Evolutionary conservation across 2,113 vertebrate genomes (phyloP).

Genomic region (Chloropsis hardwickii): DNA sequence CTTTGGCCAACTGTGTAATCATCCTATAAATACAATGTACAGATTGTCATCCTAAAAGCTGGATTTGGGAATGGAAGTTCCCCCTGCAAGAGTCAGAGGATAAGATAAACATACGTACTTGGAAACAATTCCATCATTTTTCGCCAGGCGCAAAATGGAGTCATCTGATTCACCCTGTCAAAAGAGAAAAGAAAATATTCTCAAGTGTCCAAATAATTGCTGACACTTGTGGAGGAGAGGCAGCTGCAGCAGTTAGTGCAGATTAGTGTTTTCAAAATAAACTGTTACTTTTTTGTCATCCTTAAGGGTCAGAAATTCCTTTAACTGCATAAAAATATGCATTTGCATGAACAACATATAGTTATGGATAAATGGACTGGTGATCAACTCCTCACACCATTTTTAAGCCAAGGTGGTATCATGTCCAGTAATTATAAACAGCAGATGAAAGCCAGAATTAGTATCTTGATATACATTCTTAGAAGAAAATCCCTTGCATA

Average conservation of each 20-base stretch:
- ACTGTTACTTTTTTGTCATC: background rate
- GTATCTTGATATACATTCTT: background rate
- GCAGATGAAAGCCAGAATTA: background rate
- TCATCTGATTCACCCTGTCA: conserved; percentile 89
- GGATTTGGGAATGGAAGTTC: background rate
- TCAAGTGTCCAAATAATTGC: background rate
- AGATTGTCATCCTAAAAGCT: background rate
- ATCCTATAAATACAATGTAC: background rate
- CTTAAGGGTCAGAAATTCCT: background rate
- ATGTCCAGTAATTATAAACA: background rate
- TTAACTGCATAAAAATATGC: background rate
- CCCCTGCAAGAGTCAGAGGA: background rate
- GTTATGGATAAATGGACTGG: background rate
- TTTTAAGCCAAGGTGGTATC: background rate
- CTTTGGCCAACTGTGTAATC: background rate
- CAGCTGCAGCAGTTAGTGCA: background rate
- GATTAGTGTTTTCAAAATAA: background rate
- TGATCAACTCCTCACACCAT: background rate
- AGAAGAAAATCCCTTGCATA: background rate
- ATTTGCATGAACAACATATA: background rate
- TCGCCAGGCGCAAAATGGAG: conserved; percentile 91
- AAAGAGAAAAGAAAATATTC: background rate
- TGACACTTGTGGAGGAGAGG: background rate
- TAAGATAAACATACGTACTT: conserved; percentile 76
- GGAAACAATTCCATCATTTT: conserved; percentile 84